Conservation (phyloP, 2,888 invertebrate species). For the Furcula furcula region DNA sequence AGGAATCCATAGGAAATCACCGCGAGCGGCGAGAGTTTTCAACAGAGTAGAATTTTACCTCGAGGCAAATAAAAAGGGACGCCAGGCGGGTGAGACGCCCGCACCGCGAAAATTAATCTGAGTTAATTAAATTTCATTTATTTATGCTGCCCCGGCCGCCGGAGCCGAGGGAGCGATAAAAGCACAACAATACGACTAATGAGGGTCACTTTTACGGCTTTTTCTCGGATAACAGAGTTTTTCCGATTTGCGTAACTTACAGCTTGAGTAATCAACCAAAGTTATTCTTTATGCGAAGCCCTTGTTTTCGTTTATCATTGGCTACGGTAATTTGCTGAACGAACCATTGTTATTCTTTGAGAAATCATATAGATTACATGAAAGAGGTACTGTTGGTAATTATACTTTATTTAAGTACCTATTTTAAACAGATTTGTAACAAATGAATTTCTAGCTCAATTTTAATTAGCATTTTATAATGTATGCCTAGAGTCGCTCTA, state of each 20-base stretch:
- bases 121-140: constrained; percentile 82
- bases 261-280: constrained; percentile 46
- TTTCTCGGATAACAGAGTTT: constrained; percentile 64
- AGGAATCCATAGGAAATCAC: constrained; percentile 69
- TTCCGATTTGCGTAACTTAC: constrained; percentile 67
- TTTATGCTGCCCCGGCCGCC: constrained; percentile 64
- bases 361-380: too few relatives aligned
- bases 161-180: constrained; percentile 62
- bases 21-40: constrained; percentile 49
- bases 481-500: too few relatives aligned
- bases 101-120: constrained; percentile 78
- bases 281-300: constrained; percentile 44
- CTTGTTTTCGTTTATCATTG: constrained; percentile 24
- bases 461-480: too few relatives aligned
- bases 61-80: constrained; percentile 73
- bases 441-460: too few relatives aligned
- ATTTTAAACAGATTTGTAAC: too few relatives aligned
- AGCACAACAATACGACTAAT: constrained; percentile 77
- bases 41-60: constrained; percentile 57
- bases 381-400: too few relatives aligned
- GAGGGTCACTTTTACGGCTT: constrained; percentile 77
- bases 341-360: constrained; percentile 6
- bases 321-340: constrained; percentile 17
- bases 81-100: constrained; percentile 44
- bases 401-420: too few relatives aligned